Evolutionary conservation across 2,888 invertebrate genomes (phyloP), one percentile per base, ranked within the genome.

Genomic region (Meiosimyza platycephala): DNA sequence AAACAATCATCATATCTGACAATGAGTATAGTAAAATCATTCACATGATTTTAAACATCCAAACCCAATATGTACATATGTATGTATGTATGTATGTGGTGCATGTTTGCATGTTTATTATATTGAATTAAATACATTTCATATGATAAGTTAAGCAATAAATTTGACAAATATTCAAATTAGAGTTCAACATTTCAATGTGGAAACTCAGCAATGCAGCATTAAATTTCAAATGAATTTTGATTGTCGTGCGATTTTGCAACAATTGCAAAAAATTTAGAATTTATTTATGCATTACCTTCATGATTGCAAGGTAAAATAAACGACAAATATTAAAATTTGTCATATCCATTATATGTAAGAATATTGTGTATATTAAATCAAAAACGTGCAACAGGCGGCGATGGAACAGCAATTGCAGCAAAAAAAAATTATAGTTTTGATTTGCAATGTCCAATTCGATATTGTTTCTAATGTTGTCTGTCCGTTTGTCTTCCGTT

Each of bases 211-310:
- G 48, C 33, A 40, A 40, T 9, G 40, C 40, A 40, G 66, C 52
- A 68, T 68, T 51, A 70, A 70, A 70, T 62, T 70, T 63, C 70
- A 70, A 63, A 54, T 62, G 52, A 63, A 63, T 62, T 70, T 63
- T 70, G 62, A 54, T 62, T 33, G 33, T n/a, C 62, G 69, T 70
- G 70, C 55, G 70, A 70, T 63, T 70, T 62, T 54, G 63, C 40
- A 52, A 63, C 63, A 70, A 62, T 59, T 71, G 65, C 65, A 72
- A 72, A 74, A 63, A 52, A 60, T 51, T 69, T 74, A 59, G 55
- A 67, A 71, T 71, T 75, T 66, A 71, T 57, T 63, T 67, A 75
- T 75, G 66, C 63, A 70, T 62, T 64, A 72, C 74, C 74, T 75
- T 72, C 69, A 52, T 22, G 52, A 59, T 54, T 72, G 72, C 72